Base-by-base conservation (phyloP, 2,888 invertebrate genomes). In the Drosophila putrida region DNA sequence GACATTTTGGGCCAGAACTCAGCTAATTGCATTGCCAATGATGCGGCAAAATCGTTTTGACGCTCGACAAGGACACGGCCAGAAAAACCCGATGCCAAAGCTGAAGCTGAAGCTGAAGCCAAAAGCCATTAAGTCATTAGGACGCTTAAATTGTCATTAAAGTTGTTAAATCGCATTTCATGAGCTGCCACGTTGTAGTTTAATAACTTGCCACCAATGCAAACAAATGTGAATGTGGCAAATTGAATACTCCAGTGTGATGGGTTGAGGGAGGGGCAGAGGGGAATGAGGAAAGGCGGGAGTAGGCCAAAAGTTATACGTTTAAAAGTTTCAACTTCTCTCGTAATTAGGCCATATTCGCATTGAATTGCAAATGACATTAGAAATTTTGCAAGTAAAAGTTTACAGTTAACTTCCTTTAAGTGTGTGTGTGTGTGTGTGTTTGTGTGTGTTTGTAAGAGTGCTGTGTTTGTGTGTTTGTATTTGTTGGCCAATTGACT, bases 21-120 rank as follows among this genome's bases (percentile, higher is more conserved):
- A 83, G 88, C 78, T 83, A 83, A 83, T 88, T 83, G 88, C 88
- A 76, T 64, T 71, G 82, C 61, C 88, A 85, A 82, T 83, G 83
- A 83, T 88, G 83, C 78, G 85, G 88, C 83, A 80, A 71, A 88
- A 83, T 78, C 71, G 71, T 82, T 80, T 70, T 86, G 74, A 79
- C 77, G 63, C 67, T 63, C 41, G 8, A 65, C 55, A 44, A 20
- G 57, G 39, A 46, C 44, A 25, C n/a, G 46, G 49, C 15, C 35
- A 31, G 31, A 2, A 31, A n/a, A 33, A 55, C 25, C 41, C 41
- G 20, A 6, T 28, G 28, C 5, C 28, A 28, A 28, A 28, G 28
- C 50, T 39, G 33, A 47, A 33, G 50, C 38, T 20, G 35, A 43
- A 49, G 53, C 33, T 13, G 25, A 13, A 25, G 74, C 63, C 36